phyloP scores from a whole-genome alignment of 2,888 invertebrate genomes.

The Harmothoe impar region DNA sequence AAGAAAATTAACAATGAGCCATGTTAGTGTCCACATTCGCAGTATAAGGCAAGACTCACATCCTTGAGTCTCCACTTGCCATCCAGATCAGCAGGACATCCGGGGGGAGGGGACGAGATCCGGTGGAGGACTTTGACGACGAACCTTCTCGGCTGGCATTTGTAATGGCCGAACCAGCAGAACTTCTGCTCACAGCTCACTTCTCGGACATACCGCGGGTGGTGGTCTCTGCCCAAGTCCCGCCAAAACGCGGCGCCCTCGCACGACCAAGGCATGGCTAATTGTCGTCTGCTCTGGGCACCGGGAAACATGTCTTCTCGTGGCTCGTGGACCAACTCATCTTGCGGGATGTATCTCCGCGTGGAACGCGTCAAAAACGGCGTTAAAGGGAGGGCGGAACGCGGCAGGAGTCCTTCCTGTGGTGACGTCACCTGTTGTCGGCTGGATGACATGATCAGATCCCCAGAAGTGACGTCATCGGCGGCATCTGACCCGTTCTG shows the following conservation, averaged over 20 bases:
- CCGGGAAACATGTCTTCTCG: background rate
- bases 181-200: background rate
- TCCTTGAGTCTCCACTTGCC: background rate
- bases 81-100: background rate
- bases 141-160: background rate
- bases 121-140: background rate
- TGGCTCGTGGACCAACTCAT: background rate
- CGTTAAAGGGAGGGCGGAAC: background rate
- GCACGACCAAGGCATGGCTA: constrained; percentile 3
- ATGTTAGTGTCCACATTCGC: background rate
- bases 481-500: background rate
- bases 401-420: background rate
- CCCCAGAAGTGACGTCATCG: background rate
- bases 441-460: background rate
- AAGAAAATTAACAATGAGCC: too few relatives aligned
- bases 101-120: background rate
- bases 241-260: background rate
- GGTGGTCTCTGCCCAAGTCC: background rate
- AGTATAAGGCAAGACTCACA: background rate
- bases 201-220: background rate
- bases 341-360: background rate
- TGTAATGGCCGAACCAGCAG: constrained; percentile 5
- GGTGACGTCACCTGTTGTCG: background rate
- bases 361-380: background rate
- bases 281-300: background rate